Base-by-base conservation (phyloP, 1,140 invertebrate genomes). In the Ruditapes philippinarum region DNA sequence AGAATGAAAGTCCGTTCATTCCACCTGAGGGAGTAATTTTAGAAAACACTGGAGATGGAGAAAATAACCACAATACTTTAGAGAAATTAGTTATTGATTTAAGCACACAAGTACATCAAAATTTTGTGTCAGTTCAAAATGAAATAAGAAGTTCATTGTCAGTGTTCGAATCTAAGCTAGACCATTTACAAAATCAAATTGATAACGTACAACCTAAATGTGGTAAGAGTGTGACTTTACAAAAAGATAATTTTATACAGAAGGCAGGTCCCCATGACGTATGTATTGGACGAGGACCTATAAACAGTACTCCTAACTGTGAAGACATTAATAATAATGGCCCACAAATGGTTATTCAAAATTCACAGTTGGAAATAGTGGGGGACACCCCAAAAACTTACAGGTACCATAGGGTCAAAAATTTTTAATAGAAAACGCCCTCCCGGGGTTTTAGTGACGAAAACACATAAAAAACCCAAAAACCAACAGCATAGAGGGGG, bases 401-500 rank as follows among this genome's bases (percentile, higher is more conserved):
- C 45, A 49, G 45, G 45, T 49, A 49, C 7, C 45, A 17, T 49
- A 7, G 7, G 7, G 17, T 49, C 17, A 49, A 7, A n/a, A n/a
- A n/a, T n/a, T 14, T 54, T 22, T 54, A 11, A 9, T 54, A 19
- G 51, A 9, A 54, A 14, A 4, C 51, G 12, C 5, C 12, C 4
- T 14, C 12, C 51, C 5, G 9, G 3, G 4, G 28, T 25, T 49
- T 28, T 22, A 33, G 31, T 25, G n/a, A 33, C 38, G 19, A 40
- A 49, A 49, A 25, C n/a, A 1, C 7, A 25, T 33, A 49, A 4
- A 4, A 11, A 25, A 14, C 22, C 9, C 25, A 17, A 22, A 19
- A 62, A 62, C 80, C 1, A 19, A 31, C 17, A 40, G 25, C 31
- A 87, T 81, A 49, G 73, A 76, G 28, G 82, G 83, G 68, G 83